Evolutionary conservation across 2,888 invertebrate species (phyloP).

Genomic region (Leptarthrus brevirostris): DNA sequence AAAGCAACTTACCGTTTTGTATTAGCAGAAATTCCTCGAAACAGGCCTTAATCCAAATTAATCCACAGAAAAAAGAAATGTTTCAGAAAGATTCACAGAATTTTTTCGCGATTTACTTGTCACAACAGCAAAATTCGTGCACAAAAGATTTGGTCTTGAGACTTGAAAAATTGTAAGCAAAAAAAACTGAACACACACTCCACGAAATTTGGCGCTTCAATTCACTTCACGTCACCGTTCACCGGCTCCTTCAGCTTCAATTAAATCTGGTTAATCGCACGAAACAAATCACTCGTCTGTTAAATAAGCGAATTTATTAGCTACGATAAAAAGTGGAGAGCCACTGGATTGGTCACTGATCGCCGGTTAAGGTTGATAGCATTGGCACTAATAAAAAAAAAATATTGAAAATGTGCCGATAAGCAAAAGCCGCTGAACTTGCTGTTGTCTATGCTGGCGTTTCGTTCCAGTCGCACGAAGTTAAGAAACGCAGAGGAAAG

Average conservation of each 20-base stretch:
- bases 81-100: no score
- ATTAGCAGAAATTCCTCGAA: no score
- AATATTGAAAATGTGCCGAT: conserved; percentile 5
- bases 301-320: conserved; percentile 42
- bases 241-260: background rate
- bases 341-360: conserved; percentile 2
- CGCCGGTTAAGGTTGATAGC: conserved; percentile 17
- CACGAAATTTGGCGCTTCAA: background rate
- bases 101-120: no score
- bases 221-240: background rate
- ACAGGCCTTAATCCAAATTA: no score
- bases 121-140: no score
- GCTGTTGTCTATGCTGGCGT: background rate
- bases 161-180: no score
- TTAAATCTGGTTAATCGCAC: conserved; percentile 38
- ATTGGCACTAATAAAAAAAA: conserved; percentile 3
- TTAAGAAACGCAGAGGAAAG: no score
- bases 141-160: no score
- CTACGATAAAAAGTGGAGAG: conserved; percentile 2
- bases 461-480: no score
- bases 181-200: no score
- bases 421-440: conserved; percentile 12
- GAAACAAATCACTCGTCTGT: conserved; percentile 40
- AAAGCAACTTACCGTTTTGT: no score
- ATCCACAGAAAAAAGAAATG: no score